Conservation (phyloP, 2,113 vertebrate species). For the Damaliscus lunatus region DNA sequence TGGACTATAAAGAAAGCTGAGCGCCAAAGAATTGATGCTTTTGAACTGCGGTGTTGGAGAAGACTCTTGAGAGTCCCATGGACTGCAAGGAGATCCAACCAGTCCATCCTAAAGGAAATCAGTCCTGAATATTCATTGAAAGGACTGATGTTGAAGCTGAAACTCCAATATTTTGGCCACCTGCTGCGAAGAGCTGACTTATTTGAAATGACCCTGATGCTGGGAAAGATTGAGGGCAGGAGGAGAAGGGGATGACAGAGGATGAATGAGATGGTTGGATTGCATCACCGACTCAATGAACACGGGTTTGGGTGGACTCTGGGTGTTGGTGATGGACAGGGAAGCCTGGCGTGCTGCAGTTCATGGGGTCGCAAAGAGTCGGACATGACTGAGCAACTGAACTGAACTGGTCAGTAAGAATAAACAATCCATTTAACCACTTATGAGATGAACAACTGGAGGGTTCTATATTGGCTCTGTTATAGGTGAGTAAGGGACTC, state of each 20-base stretch:
- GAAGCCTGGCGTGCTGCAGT: neutral
- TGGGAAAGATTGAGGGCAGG: neutral
- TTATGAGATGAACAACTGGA: neutral
- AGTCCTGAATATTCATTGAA: neutral
- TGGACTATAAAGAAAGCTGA: neutral
- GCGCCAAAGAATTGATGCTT: accelerated
- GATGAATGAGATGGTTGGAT: neutral
- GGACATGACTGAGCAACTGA: no score
- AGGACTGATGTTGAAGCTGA: neutral
- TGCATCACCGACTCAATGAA: neutral
- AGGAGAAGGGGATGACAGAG: neutral
- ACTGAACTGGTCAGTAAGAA: neutral
- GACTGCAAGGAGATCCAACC: neutral
- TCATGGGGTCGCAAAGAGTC: no score
- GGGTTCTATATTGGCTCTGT: neutral
- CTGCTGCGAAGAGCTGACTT: neutral
- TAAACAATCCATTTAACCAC: neutral
- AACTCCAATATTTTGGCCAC: neutral
- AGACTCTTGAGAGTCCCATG: neutral
- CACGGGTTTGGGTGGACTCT: neutral
- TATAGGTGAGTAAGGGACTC: neutral
- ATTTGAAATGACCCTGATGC: neutral
- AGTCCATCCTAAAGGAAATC: neutral
- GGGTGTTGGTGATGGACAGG: neutral
- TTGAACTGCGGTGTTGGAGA: neutral